Evolutionary conservation across 2,888 invertebrate genomes (phyloP).

Genomic region (Heteropelma amictum): DNA sequence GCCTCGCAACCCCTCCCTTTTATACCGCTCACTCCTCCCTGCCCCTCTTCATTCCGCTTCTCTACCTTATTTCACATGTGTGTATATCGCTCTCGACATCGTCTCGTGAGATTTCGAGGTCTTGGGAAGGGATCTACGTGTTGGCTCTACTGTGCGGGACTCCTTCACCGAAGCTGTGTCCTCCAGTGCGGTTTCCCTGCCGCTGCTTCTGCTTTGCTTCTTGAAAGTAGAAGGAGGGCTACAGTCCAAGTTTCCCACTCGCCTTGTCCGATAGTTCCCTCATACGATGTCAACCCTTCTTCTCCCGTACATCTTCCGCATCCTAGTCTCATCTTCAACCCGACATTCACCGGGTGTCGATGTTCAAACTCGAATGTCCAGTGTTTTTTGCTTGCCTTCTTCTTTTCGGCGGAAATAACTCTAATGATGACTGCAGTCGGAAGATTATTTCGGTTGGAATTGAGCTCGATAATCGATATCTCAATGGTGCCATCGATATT

Average conservation of each 20-base stretch:
- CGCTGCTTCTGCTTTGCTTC: conserved; percentile 42
- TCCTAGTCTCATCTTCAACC: conserved; percentile 46
- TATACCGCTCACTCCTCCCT: conserved; percentile 19
- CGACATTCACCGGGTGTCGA: conserved; percentile 75
- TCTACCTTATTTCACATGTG: conserved; percentile 70
- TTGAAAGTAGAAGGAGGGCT: conserved; percentile 29
- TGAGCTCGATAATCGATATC: too few species aligned
- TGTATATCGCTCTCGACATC: conserved; percentile 64
- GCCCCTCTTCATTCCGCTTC: conserved; percentile 41
- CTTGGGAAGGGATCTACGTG: conserved; percentile 61
- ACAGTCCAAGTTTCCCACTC: conserved; percentile 69
- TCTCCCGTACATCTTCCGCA: not conserved
- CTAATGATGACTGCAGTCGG: too few species aligned
- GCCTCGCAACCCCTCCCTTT: conserved; percentile 6
- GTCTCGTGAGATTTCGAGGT: conserved; percentile 72
- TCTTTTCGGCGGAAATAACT: not conserved
- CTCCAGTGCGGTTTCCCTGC: conserved; percentile 34
- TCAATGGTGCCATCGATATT: too few species aligned
- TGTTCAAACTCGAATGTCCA: conserved; percentile 42
- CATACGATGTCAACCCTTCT: conserved; percentile 46
- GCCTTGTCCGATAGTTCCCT: conserved; percentile 72
- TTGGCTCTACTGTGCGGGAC: conserved; percentile 54
- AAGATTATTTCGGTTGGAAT: too few species aligned
- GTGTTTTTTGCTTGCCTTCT: not conserved
- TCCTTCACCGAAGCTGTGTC: conserved; percentile 3